Conservation (phyloP, 2,888 invertebrate species). For the Cloeon dipterum region DNA sequence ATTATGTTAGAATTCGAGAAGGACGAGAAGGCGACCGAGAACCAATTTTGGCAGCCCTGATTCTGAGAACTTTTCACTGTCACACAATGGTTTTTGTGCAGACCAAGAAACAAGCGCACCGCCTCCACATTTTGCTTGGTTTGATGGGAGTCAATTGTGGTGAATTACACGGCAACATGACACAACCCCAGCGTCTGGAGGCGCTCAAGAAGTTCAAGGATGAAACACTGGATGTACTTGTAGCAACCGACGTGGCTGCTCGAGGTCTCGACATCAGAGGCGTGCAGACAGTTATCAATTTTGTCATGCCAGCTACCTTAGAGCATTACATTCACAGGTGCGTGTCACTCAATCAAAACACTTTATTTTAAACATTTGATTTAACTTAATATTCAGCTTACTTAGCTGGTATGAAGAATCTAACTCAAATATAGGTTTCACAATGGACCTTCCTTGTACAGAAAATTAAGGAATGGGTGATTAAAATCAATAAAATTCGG, state of each 20-base stretch:
- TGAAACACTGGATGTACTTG: slow-evolving; percentile 60
- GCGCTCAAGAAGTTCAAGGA: slow-evolving; percentile 73
- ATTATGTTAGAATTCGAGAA: slow-evolving; percentile 44
- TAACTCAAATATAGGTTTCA: too few species aligned
- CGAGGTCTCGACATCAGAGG: slow-evolving; percentile 92
- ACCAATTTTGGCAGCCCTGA: slow-evolving; percentile 58
- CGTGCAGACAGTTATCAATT: slow-evolving; percentile 91
- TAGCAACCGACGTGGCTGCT: slow-evolving; percentile 86
- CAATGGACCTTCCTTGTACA: too few species aligned
- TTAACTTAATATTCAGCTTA: too few species aligned
- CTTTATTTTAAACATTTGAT: too few species aligned
- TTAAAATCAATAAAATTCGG: too few species aligned
- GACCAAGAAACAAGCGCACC: slow-evolving; percentile 88
- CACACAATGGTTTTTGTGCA: slow-evolving; percentile 89
- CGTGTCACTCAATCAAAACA: too few species aligned
- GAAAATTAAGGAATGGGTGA: too few species aligned
- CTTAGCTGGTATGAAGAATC: too few species aligned
- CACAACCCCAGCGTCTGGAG: slow-evolving; percentile 86
- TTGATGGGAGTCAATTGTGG: slow-evolving; percentile 68
- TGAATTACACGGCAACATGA: slow-evolving; percentile 87
- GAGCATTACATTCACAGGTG: slow-evolving; percentile 96
- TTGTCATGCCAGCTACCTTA: slow-evolving; percentile 78
- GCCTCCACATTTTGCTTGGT: slow-evolving; percentile 77
- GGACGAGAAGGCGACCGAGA: slow-evolving; percentile 81
- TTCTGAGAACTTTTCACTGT: slow-evolving; percentile 73